Evolutionary conservation across 2,888 invertebrate species (phyloP), one percentile per base, ranked within the genome.

Genomic region (Sminthurides aquaticus): DNA sequence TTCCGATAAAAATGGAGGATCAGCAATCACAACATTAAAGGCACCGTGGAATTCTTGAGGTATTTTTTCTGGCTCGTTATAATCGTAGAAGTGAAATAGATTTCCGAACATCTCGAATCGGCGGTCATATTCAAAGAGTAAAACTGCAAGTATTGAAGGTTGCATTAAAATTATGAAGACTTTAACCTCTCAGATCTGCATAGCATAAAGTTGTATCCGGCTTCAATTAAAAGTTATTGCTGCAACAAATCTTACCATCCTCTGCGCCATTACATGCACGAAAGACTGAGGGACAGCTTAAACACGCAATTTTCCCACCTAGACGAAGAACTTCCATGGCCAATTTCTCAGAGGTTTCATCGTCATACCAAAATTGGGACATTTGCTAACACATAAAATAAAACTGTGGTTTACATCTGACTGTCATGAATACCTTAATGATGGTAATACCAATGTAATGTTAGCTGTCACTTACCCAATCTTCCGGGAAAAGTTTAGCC

Each of bases 361-460:
- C 87, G 76, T 89, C 87, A 77, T 98, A 98, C 97, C 97, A 98
- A 81, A 98, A 97, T 80, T 97, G 97, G 77, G 95, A 95, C 49
- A 97, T 80, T 91, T 97, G 93, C 95, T 93, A 67, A 68, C 34
- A 60, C n/a, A 27, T 20, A 8, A 48, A 64, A 28, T 18, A 54
- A 62, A 57, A n/a, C 56, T 43, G 11, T 20, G 55, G 54, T 25
- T n/a, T n/a, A n/a, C n/a, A n/a, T n/a, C n/a, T n/a, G n/a, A n/a
- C n/a, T n/a, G n/a, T n/a, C 29, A 5, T 59, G 8, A 25, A 18
- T 25, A 57, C 11, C 22, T 57, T 15, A 57, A 25, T 26, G 11
- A 57, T 25, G 8, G 11, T 15, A 43, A 11, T 43, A 43, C 18
- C 11, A 43, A 43, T 15, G 18, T 18, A n/a, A n/a, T n/a, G n/a